Base-by-base conservation (phyloP, 2,797 vertebrate species). In the Loris lydekkerianus region DNA sequence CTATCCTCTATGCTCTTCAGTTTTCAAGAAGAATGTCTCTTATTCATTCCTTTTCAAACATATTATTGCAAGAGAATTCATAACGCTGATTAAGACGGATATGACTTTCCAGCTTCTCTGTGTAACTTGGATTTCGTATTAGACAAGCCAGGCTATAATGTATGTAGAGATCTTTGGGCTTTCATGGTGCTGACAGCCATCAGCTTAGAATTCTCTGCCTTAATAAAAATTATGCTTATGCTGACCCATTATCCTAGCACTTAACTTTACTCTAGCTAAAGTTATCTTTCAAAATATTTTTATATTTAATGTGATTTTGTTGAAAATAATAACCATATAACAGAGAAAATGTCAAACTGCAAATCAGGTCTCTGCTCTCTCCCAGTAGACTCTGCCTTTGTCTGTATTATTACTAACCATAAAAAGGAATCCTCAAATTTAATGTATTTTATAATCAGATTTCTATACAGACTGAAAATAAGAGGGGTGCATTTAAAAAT, bases 271-370 rank as follows among this genome's bases (percentile, higher is more conserved):
- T 4, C 49, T 25, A 93, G 95, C 69, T 10, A 94, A 14, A 89
- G 20, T 8, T 95, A 15, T 94, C 61, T 96, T 97, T 93, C 94
- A 75, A 53, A 93, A 94, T 77, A 73, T 96, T 96, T 97, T 88
- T 94, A 94, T 95, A 91, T 97, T 97, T 97, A 93, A 92, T 89
- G 82, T 72, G 21, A 7, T 92, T 97, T 92, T 96, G 96, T 96
- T 97, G 95, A 97, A 97, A 97, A 89, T 65, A 75, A 96, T 97
- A 97, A 93, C 95, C 53, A 49, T 29, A n/a, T 13, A 56, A 77
- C 46, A 77, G 29, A 77, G 5, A 3, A 77, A 56, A 21, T 8
- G 18, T 56, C 46, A 77, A 10, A 10, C 2, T 10, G 20, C 20
- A 46, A 53, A 56, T 77, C 75, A 1, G 10, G 18, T 56, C 46